Evolutionary conservation across 53 echinoderm and acorn worm species (phyloP).

Genomic region (Crossaster papposus): DNA sequence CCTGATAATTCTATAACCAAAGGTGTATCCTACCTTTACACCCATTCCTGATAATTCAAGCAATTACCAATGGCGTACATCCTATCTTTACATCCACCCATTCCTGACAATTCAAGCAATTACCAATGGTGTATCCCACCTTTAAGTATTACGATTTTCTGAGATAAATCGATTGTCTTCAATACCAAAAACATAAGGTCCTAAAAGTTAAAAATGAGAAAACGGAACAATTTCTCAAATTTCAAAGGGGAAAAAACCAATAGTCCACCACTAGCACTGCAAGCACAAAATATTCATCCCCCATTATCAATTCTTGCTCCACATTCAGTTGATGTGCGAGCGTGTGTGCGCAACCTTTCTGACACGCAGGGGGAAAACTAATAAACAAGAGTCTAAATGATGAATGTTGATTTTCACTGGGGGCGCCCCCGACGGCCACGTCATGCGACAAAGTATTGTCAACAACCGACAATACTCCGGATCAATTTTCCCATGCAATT

Average conservation of each 20-base stretch:
- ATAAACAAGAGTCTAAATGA: constrained; percentile 64
- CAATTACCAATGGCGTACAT: too few species aligned
- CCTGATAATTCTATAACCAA: too few species aligned
- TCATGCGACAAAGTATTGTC: constrained; percentile 65
- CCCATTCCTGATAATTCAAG: too few species aligned
- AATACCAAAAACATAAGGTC: not conserved
- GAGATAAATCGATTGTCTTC: not conserved
- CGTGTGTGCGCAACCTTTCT: constrained; percentile 45
- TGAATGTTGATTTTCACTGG: constrained; percentile 63
- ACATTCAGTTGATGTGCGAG: not conserved
- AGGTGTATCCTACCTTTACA: too few species aligned
- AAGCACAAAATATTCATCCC: not conserved
- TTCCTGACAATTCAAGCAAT: too few species aligned
- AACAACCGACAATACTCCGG: constrained; percentile 58
- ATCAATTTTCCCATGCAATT: constrained; percentile 59
- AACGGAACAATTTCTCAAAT: not conserved
- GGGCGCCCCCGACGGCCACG: constrained; percentile 36
- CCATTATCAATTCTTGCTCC: not conserved
- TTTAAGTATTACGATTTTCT: not conserved
- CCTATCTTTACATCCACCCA: too few species aligned
- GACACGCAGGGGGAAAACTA: constrained; percentile 49
- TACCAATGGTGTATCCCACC: too few species aligned
- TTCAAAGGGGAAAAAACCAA: not conserved
- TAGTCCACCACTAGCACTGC: not conserved
- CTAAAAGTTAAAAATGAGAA: not conserved